Percentiles rank a stretch among this genome's conserved stretches.
Evolutionary conservation across 2,888 invertebrate species (phyloP).

Genomic region (Platycheirus albimanus): DNA sequence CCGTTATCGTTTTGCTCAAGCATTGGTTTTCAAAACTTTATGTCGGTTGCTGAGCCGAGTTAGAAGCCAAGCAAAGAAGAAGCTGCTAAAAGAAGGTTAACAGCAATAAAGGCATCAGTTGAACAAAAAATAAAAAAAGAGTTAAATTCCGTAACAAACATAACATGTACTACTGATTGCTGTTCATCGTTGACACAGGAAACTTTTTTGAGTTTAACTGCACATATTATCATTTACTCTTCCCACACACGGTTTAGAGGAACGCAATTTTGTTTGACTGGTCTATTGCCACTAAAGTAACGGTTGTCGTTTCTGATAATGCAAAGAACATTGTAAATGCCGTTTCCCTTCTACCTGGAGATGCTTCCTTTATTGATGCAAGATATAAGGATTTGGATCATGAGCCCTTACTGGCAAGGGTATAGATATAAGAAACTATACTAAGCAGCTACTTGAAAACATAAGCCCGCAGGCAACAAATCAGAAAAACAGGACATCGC

Average conservation of each 20-base stretch:
- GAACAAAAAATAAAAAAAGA: background rate
- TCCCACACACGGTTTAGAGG: no score
- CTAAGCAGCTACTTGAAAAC: no score
- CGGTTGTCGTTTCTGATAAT: background rate
- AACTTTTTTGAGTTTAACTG: background rate
- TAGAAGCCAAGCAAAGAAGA: conserved; percentile 27
- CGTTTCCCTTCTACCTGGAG: background rate
- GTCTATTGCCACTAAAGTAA: background rate
- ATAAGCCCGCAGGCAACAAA: no score
- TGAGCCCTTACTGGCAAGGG: no score
- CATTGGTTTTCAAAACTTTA: conserved; percentile 19
- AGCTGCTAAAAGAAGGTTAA: conserved; percentile 3
- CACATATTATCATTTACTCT: background rate
- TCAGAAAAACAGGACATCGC: no score
- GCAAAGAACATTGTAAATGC: background rate
- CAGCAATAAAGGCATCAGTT: background rate
- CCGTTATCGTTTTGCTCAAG: conserved; percentile 36
- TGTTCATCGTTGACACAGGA: background rate
- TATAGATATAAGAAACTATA: no score
- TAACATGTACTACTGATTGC: background rate
- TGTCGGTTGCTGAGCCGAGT: conserved; percentile 28
- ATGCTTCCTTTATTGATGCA: no score
- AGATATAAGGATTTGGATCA: background rate
- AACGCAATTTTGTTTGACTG: background rate
- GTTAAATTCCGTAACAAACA: background rate